Evolutionary conservation across 2,888 invertebrate genomes (phyloP).

Genomic region (Athalia cordata): DNA sequence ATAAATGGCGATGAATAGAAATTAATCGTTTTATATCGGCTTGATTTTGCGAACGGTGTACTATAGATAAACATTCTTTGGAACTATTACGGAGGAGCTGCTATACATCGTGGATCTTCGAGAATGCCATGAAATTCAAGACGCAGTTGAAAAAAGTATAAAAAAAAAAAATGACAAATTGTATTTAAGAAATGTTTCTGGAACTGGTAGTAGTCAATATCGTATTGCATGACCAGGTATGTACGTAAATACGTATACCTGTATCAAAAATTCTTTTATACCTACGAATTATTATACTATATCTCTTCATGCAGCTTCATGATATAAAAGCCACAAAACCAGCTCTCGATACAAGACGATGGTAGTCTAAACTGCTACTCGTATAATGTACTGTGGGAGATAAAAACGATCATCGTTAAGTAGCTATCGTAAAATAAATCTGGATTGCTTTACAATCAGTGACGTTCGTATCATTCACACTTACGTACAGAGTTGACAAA

Average conservation of each 20-base stretch:
- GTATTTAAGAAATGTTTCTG: conserved; percentile 16
- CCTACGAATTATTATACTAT: conserved; percentile 15
- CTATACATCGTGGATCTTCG: background rate
- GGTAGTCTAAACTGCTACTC: no score
- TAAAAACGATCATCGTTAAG: conserved; percentile 1
- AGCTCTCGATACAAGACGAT: no score
- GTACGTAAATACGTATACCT: background rate
- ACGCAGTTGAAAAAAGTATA: no score
- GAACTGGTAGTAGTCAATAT: background rate
- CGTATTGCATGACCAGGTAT: background rate
- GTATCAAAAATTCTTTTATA: conserved; percentile 13
- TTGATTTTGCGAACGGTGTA: no score
- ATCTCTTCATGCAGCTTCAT: background rate
- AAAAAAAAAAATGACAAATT: no score
- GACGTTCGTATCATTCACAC: background rate
- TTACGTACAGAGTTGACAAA: background rate
- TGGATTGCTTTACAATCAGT: conserved; percentile 30
- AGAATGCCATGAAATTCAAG: background rate
- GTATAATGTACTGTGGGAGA: background rate
- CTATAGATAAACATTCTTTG: no score
- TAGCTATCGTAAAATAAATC: conserved; percentile 37
- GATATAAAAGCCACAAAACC: background rate
- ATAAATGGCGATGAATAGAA: no score
- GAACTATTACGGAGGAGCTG: no score
- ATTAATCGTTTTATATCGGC: no score